Evolutionary conservation across 2,113 vertebrate species (phyloP).

Genomic region (Aythya baeri): DNA sequence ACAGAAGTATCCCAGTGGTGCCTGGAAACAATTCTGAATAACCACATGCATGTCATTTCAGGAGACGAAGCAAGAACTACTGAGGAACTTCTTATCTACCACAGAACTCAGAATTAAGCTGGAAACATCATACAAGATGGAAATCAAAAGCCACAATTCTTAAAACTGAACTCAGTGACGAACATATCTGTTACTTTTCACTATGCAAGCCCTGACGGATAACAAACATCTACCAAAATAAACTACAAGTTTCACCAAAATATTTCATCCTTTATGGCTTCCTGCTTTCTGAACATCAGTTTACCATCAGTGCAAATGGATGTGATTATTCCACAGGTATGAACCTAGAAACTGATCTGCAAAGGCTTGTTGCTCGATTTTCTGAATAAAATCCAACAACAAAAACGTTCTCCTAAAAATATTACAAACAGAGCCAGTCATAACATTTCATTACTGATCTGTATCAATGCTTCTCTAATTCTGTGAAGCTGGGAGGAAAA

Average conservation of each 20-base stretch:
- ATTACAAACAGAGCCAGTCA: not conserved
- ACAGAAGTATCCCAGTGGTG: not conserved
- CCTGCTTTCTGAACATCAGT: not conserved
- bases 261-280: not conserved
- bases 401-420: not conserved
- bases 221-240: not conserved
- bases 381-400: not conserved
- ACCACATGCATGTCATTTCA: not conserved
- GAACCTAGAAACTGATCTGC: not conserved
- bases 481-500: not conserved
- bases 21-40: not conserved
- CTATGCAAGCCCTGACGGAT: not conserved
- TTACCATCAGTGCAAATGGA: accelerated
- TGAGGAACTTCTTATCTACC: not conserved
- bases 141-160: not conserved
- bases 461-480: not conserved
- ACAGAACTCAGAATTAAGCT: not conserved
- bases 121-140: not conserved
- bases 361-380: not conserved
- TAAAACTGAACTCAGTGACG: not conserved
- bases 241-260: not conserved
- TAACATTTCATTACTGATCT: not conserved
- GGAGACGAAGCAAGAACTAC: not conserved
- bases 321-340: not conserved
- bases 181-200: not conserved